These are phyloP conservation scores for Ceyx erithaca DNA, from an alignment of 2,797 vertebrate genomes.

Conservation along the genomic window DNA sequence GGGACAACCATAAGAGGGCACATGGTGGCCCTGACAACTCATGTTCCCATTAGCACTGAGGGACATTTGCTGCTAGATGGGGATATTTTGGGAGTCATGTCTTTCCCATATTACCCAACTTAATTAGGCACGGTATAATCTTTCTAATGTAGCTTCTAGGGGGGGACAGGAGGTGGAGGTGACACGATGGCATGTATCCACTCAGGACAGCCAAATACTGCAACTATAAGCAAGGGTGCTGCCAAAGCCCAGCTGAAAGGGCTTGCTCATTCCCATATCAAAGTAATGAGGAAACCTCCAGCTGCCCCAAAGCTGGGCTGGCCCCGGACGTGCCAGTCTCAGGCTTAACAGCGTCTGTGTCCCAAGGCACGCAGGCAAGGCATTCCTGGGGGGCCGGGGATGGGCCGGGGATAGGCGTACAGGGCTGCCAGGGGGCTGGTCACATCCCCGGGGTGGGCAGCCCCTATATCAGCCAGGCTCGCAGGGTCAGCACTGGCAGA, in stretches of 20 bases:
- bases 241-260: not conserved
- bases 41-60: fast-evolving
- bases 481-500: not conserved
- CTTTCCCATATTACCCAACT: not conserved
- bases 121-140: not conserved
- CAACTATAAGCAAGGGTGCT: not conserved
- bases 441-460: not conserved
- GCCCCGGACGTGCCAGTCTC: not conserved
- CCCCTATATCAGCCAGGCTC: conserved; percentile 72
- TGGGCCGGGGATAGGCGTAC: not conserved
- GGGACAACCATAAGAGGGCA: not conserved
- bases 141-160: not conserved
- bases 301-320: not conserved
- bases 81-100: not conserved
- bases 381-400: conserved; percentile 2
- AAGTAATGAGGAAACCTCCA: not conserved
- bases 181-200: not conserved
- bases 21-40: not conserved
- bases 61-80: not conserved
- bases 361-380: not conserved
- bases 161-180: not conserved
- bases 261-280: not conserved
- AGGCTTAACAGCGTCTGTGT: not conserved
- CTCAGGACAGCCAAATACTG: not conserved
- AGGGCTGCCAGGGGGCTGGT: not conserved